Evolutionary conservation across 30 jellyfish, hydroid and myxozoan species (phyloP).

Genomic region (Aurelia aurita): DNA sequence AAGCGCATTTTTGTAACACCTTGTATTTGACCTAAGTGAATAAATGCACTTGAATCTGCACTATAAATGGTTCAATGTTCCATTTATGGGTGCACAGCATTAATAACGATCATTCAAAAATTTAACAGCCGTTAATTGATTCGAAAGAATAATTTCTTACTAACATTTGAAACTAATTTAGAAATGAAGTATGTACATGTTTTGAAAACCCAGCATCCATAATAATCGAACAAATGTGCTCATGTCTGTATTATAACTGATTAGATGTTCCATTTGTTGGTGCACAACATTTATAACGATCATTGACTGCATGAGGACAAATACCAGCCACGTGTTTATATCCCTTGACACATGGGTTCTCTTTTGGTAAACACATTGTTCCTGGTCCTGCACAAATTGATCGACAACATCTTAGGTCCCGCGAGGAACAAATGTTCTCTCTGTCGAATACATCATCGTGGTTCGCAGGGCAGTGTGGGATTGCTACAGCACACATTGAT

Average conservation of each 20-base stretch:
- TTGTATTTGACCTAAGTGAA: too few species aligned
- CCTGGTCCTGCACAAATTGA: slow-evolving; percentile 84
- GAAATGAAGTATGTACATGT: too few species aligned
- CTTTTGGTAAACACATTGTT: slow-evolving; percentile 72
- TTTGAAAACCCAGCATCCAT: too few species aligned
- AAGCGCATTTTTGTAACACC: too few species aligned
- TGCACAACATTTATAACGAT: slow-evolving; percentile 81
- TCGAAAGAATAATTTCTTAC: too few species aligned
- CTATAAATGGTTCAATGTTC: too few species aligned
- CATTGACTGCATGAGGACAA: slow-evolving; percentile 77
- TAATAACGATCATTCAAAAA: slow-evolving; percentile 62
- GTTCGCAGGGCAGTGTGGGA: slow-evolving; percentile 89
- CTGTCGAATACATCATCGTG: slow-evolving; percentile 85
- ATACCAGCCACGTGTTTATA: slow-evolving; percentile 68
- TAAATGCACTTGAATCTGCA: too few species aligned
- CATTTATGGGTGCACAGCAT: slow-evolving; percentile 82
- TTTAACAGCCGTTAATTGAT: too few species aligned
- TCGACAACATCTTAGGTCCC: slow-evolving; percentile 88
- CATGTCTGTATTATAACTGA: too few species aligned
- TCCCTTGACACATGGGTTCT: slow-evolving; percentile 76
- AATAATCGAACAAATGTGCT: too few species aligned
- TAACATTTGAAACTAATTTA: too few species aligned
- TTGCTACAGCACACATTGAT: slow-evolving; percentile 87
- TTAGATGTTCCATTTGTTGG: slow-evolving; percentile 27
- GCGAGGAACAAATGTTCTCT: slow-evolving; percentile 65